Base-by-base conservation (phyloP, 2,888 invertebrate species). In the Liopterus haemorrhoidalis region DNA sequence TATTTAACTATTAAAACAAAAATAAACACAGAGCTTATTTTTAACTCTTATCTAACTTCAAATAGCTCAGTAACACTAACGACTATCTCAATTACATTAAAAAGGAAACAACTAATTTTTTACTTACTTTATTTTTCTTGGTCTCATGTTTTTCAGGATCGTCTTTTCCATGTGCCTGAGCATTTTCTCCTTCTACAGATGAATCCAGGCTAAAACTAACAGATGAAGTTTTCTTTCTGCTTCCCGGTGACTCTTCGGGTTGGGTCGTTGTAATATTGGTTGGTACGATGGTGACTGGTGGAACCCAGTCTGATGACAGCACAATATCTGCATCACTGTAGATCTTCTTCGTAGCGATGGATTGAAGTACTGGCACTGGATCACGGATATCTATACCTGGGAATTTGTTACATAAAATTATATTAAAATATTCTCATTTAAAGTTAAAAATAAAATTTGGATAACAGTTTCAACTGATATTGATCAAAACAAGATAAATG, bases 291-390 rank as follows among this genome's bases (percentile, higher is more conserved):
- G 85, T 85, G 57, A 87, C 81, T 25, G 89, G 89, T 54, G 89
- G 89, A 54, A 88, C 85, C 85, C 88, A 89, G 53, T 88, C 88
- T 50, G 85, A 83, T 27, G 87, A 86, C 58, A 89, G 73, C 49
- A 90, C 86, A 61, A 90, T 87, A 66, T 90, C 89, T 46, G 89
- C 88, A 69, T 90, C 89, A 63, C 86, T 86, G 69, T 87, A 89
- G 54, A 84, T 79, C 72, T 82, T 82, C 65, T 82, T 82, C 14
- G 78, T 63, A 48, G 73, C 77, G 58, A 77, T 76, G 25, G 81
- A 76, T 50, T 78, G 78, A 53, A 80, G 75, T 59, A 78, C 71
- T 57, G 81, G 74, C 61, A 82, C 61, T 41, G 66, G 69, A 63
- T 89, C 89, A 58, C 87, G 78, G 59, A 89, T 89, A 69, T 90